These are phyloP conservation scores for Accipiter virgatus DNA, from an alignment of 2,113 vertebrate genomes.

Conservation along the genomic window DNA sequence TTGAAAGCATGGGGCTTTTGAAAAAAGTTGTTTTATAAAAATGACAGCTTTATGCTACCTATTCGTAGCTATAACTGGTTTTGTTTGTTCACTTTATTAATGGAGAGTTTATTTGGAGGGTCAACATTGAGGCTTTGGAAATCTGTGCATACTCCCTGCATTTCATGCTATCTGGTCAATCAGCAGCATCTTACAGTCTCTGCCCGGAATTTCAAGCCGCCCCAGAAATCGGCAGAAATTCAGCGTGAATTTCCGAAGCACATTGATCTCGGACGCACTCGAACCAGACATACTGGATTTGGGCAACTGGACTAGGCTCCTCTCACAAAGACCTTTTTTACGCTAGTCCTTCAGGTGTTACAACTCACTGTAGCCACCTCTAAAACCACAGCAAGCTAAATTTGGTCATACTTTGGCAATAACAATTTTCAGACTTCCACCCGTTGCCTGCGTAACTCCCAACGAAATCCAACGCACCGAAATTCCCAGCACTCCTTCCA, in stretches of 20 bases:
- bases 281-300: not conserved
- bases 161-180: not conserved
- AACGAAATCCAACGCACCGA: not conserved
- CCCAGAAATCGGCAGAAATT: not conserved
- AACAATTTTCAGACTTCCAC: not conserved
- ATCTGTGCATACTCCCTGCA: not conserved
- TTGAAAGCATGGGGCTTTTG: not conserved
- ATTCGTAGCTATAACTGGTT: not conserved
- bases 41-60: not conserved
- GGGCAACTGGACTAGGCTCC: not conserved
- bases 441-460: not conserved
- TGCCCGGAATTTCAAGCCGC: not conserved
- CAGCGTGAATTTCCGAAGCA: not conserved
- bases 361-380: not conserved
- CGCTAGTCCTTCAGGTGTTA: fast-evolving
- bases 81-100: not conserved
- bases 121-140: not conserved
- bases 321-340: not conserved
- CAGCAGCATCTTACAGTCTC: not conserved
- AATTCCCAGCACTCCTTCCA: not conserved
- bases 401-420: not conserved
- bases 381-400: not conserved
- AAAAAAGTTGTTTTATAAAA: not conserved
- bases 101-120: not conserved
- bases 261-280: not conserved